A percentile compares a stretch with the other conserved stretches of the same genome.
Conservation (phyloP, 2,113 vertebrate species). For the Oceanodroma tethys region DNA sequence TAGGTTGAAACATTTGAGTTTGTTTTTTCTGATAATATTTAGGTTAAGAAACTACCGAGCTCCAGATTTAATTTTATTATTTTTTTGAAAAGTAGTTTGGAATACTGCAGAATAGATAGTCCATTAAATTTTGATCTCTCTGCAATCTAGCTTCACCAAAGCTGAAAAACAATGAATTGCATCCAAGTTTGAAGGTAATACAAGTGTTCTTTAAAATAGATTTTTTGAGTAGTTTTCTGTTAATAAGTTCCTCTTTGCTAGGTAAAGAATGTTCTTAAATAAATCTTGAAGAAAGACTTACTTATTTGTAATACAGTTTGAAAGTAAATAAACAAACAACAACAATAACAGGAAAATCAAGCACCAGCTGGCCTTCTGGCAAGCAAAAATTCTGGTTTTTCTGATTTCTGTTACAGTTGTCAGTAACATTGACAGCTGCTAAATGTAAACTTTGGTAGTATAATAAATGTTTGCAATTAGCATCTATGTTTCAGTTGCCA, state of each 20-base stretch:
- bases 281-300: background rate
- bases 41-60: background rate
- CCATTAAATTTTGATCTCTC: background rate
- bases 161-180: background rate
- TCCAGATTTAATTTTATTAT: background rate
- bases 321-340: background rate
- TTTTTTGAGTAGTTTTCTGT: background rate
- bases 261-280: background rate
- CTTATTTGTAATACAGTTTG: background rate
- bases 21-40: background rate
- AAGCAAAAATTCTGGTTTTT: conserved; percentile 25
- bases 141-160: background rate
- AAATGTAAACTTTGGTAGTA: conserved; percentile 43
- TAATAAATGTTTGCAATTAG: conserved; percentile 64
- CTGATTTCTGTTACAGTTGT: conserved; percentile 59
- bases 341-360: background rate
- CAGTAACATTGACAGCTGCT: conserved; percentile 64
- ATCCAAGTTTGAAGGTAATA: background rate
- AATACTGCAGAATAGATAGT: background rate
- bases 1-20: background rate
- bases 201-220: background rate
- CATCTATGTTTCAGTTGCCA: conserved; percentile 38
- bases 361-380: conserved; percentile 45
- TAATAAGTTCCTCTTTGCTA: background rate
- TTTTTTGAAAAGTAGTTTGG: background rate